phyloP scores from a whole-genome alignment of 2,888 invertebrate genomes.

The Epinotia demarniana region DNA sequence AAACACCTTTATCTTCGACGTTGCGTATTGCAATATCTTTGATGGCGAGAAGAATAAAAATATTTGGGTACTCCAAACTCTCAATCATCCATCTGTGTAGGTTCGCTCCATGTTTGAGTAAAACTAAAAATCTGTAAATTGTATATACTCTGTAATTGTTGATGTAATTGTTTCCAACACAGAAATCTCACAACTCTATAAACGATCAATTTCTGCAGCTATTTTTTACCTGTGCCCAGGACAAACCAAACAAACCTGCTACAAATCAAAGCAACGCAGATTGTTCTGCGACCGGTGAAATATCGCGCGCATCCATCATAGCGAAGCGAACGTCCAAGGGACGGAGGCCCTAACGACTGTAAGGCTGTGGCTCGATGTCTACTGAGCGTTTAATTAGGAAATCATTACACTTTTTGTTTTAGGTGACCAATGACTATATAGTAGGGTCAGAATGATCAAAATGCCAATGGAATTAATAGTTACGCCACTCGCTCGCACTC shows the following conservation, averaged over 20 bases:
- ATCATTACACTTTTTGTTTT: too few species aligned
- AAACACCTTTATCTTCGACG: too few species aligned
- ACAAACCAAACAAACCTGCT: conserved; percentile 35
- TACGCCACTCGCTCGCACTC: too few species aligned
- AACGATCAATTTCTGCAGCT: not conserved
- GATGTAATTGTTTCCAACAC: conserved; percentile 1
- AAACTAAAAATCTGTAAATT: not conserved
- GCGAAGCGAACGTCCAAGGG: conserved; percentile 26
- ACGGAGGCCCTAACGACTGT: conserved; percentile 42
- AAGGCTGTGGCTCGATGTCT: conserved; percentile 14
- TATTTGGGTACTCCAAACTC: too few species aligned
- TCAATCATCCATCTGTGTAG: too few species aligned
- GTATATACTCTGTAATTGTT: not conserved
- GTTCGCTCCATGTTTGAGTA: not conserved
- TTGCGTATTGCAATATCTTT: too few species aligned
- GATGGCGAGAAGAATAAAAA: too few species aligned
- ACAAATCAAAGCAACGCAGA: conserved; percentile 32
- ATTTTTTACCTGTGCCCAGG: conserved; percentile 25
- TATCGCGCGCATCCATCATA: conserved; percentile 33
- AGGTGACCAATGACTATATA: too few species aligned
- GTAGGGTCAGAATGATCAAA: too few species aligned
- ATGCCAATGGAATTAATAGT: too few species aligned
- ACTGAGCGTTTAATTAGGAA: conserved; percentile 23
- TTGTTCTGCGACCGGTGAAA: conserved; percentile 30
- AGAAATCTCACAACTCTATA: conserved; percentile 1